Evolutionary conservation across 2,113 vertebrate genomes (phyloP).

Genomic region (Nasalis larvatus): DNA sequence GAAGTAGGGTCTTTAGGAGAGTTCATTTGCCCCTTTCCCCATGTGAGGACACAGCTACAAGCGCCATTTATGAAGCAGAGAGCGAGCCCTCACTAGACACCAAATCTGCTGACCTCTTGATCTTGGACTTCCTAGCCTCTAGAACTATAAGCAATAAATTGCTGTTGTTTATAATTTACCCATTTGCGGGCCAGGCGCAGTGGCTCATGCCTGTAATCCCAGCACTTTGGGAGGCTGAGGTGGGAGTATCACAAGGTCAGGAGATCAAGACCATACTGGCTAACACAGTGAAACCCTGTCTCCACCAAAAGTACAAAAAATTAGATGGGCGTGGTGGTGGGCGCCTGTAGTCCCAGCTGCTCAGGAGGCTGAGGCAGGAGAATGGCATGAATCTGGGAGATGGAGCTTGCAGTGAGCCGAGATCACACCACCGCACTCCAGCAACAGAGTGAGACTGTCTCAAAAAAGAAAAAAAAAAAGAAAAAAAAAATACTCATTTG

Average conservation of each 20-base stretch:
- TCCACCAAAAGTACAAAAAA: too few species aligned
- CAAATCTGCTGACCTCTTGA: not conserved
- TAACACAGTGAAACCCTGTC: too few species aligned
- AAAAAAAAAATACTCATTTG: not conserved
- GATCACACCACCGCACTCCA: too few species aligned
- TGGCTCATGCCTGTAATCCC: too few species aligned
- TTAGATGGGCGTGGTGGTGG: fast-evolving
- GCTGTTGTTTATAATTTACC: not conserved
- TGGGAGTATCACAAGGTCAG: too few species aligned
- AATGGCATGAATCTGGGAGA: too few species aligned
- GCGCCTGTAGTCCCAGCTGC: too few species aligned
- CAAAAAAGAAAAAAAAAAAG: not conserved
- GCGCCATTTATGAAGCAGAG: not conserved
- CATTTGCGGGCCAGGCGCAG: not conserved
- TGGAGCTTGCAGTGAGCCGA: too few species aligned
- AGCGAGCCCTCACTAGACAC: not conserved
- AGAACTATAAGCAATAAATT: not conserved
- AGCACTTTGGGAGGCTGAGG: too few species aligned
- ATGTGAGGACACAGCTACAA: not conserved
- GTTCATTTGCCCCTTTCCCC: not conserved
- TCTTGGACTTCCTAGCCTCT: not conserved
- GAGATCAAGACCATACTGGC: too few species aligned
- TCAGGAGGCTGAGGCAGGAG: too few species aligned
- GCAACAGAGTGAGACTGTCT: too few species aligned
- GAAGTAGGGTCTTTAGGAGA: not conserved